phyloP scores from a whole-genome alignment of 2,797 vertebrate genomes.

The Rhinogobio ventralis region DNA sequence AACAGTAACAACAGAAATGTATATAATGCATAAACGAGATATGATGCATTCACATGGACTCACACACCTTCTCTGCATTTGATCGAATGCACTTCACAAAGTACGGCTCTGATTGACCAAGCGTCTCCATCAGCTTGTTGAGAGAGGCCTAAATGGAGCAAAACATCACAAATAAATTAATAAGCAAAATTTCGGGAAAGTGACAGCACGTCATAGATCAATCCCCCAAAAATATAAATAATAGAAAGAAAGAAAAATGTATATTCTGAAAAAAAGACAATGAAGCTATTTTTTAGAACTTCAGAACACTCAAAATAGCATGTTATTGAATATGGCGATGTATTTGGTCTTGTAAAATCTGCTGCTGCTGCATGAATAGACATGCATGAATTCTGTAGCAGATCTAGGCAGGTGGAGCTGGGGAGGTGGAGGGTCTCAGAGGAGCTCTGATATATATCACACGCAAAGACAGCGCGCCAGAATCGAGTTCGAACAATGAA shows the following conservation, averaged over 20 bases:
- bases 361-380: too few species aligned
- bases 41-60: neutral
- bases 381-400: too few species aligned
- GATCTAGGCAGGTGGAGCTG: too few species aligned
- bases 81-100: constrained; percentile 99
- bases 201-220: neutral
- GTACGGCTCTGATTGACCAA: constrained; percentile 96
- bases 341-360: too few species aligned
- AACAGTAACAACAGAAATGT: neutral
- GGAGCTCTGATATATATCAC: too few species aligned
- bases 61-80: constrained; percentile 94
- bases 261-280: neutral
- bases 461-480: too few species aligned
- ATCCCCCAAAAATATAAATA: neutral
- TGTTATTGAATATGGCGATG: too few species aligned
- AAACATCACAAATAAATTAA: neutral
- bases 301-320: too few species aligned
- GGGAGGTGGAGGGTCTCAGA: too few species aligned
- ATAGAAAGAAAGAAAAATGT: neutral
- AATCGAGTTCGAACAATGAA: too few species aligned
- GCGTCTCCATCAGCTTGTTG: constrained; percentile 97
- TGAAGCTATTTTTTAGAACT: neutral
- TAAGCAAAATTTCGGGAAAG: neutral
- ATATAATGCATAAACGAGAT: neutral
- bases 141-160: constrained; percentile 85